phyloP scores from a whole-genome alignment of 2,797 vertebrate species.

The Sphenodon punctatus region DNA sequence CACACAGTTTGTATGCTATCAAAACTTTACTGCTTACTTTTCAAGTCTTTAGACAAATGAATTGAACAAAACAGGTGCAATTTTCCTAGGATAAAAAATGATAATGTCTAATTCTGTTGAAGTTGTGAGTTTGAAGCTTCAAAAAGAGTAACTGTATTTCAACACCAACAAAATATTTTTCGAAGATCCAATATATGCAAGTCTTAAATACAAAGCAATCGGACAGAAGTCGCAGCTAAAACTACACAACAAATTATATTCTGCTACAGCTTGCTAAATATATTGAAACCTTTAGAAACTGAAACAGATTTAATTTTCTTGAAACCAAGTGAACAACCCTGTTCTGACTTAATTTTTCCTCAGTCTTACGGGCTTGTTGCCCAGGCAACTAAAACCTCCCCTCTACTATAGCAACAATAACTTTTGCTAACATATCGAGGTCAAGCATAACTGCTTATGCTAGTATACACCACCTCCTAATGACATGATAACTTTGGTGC shows the following conservation, averaged over 20 bases:
- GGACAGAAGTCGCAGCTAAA: accelerated
- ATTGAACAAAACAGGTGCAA: accelerated
- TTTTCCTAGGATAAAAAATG: neutral
- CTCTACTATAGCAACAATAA: neutral
- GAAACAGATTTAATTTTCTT: neutral
- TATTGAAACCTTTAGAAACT: neutral
- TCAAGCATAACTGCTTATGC: neutral
- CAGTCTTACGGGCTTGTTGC: neutral
- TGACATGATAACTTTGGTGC: neutral
- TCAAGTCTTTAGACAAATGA: neutral
- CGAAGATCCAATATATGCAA: accelerated
- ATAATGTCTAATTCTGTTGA: neutral
- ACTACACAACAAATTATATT: neutral
- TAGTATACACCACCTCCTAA: neutral
- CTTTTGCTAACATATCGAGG: neutral
- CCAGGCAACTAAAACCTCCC: neutral
- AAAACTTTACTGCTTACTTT: neutral
- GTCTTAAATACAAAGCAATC: neutral
- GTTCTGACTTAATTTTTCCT: neutral
- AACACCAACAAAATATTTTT: too few relatives aligned
- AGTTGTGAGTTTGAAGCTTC: neutral
- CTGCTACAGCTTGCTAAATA: neutral
- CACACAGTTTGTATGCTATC: neutral
- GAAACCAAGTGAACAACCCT: neutral
- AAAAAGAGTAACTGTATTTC: too few relatives aligned